Evolutionary conservation across 2,888 invertebrate genomes (phyloP).

Genomic region (Oligia strigilis): DNA sequence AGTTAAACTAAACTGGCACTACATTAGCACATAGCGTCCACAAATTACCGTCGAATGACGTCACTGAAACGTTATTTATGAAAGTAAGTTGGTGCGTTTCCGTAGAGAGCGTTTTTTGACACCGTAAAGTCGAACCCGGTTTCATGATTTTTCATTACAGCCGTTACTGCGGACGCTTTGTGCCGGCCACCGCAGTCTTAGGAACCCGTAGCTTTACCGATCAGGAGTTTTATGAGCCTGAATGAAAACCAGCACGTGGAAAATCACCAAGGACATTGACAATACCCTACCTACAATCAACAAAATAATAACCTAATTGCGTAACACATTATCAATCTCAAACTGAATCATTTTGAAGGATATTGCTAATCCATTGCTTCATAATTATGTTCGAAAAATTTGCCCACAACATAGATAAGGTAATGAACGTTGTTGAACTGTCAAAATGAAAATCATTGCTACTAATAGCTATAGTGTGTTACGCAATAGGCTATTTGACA

Average conservation of each 20-base stretch:
- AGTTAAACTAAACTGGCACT: neutral
- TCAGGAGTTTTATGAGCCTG: neutral
- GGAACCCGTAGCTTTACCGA: neutral
- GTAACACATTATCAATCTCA: no score
- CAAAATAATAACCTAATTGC: neutral
- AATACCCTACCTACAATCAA: neutral
- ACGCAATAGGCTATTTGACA: no score
- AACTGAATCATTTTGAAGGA: no score
- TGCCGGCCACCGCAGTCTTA: neutral
- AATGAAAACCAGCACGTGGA: neutral
- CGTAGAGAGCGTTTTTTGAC: neutral
- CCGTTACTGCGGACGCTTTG: neutral
- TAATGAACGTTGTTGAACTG: neutral
- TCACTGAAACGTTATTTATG: neutral
- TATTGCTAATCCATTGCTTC: no score
- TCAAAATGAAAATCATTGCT: neutral
- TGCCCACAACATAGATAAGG: neutral
- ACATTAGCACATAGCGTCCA: neutral
- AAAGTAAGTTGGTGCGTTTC: neutral
- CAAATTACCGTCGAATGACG: neutral
- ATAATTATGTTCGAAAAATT: neutral
- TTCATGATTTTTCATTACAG: neutral
- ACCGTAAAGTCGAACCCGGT: neutral
- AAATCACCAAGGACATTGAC: neutral
- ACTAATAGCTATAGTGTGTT: no score